Conservation (phyloP, 2,113 vertebrate genomes). For the Typhlomys cinereus region DNA sequence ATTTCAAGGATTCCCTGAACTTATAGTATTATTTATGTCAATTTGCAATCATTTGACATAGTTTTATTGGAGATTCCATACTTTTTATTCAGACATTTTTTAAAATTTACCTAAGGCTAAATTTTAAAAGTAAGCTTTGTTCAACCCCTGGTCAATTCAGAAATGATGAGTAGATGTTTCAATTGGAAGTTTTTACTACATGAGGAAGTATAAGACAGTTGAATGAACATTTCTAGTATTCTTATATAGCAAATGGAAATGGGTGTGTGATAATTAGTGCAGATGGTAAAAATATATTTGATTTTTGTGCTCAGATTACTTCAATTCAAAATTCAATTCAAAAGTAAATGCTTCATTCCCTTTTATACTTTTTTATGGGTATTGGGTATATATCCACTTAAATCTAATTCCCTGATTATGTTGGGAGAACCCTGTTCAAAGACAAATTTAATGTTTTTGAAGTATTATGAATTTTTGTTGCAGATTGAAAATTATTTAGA, state of each 20-base stretch:
- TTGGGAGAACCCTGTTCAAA: background rate
- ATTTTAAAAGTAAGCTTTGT: background rate
- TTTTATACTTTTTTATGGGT: background rate
- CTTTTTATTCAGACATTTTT: background rate
- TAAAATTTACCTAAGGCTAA: background rate
- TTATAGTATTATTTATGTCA: background rate
- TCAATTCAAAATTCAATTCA: background rate
- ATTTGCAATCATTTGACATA: background rate
- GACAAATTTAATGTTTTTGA: background rate
- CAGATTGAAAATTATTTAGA: background rate
- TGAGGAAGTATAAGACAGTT: constrained; percentile 37
- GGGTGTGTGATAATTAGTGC: constrained; percentile 33
- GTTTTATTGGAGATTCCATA: background rate
- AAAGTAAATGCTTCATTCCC: constrained; percentile 26
- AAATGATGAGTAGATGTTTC: constrained; percentile 56
- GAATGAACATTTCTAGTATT: constrained; percentile 39
- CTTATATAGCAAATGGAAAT: constrained; percentile 59
- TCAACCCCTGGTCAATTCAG: constrained; percentile 47
- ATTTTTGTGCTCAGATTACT: background rate
- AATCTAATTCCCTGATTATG: background rate
- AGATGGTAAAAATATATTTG: constrained; percentile 42
- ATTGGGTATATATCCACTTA: background rate
- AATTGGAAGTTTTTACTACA: constrained; percentile 64
- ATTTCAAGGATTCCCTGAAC: background rate
- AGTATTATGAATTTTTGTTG: background rate